Conservation (phyloP, 2,797 vertebrate genomes). For the Somateria mollissima region DNA sequence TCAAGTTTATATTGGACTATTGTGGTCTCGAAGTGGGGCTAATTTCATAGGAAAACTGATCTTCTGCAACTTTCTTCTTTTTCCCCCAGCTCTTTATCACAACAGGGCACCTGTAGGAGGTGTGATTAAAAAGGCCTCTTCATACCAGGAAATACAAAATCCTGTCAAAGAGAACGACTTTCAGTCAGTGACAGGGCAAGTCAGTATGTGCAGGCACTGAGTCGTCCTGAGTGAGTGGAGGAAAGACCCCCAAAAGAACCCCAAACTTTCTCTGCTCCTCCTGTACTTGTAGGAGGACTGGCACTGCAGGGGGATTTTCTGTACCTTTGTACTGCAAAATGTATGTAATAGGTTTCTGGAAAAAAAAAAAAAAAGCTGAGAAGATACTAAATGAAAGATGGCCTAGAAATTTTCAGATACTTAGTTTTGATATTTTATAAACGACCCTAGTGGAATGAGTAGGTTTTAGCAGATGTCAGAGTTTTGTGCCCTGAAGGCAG, state of each 20-base stretch:
- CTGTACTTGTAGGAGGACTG: not conserved
- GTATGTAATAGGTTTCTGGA: not conserved
- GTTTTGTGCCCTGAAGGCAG: not conserved
- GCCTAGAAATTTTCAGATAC: not conserved
- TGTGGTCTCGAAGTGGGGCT: not conserved
- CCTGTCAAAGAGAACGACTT: not conserved
- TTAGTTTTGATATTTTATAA: no score
- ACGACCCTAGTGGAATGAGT: not conserved
- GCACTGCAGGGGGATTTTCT: not conserved
- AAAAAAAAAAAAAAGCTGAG: not conserved
- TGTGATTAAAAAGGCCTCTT: not conserved
- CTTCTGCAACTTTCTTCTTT: not conserved
- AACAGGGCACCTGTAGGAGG: not conserved
- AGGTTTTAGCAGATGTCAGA: not conserved
- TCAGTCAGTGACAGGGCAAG: not conserved
- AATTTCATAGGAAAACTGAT: not conserved
- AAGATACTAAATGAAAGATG: not conserved
- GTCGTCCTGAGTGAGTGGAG: not conserved
- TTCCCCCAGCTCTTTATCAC: not conserved
- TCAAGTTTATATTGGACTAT: fast-evolving
- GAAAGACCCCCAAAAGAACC: fast-evolving
- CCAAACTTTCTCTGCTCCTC: not conserved
- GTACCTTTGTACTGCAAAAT: not conserved
- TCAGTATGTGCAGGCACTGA: not conserved
- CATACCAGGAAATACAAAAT: not conserved